A percentile compares a stretch with the other conserved stretches of the same genome.
phyloP scores from a whole-genome alignment of 2,888 invertebrate species.

The Caenorhabditis zanzibari region DNA sequence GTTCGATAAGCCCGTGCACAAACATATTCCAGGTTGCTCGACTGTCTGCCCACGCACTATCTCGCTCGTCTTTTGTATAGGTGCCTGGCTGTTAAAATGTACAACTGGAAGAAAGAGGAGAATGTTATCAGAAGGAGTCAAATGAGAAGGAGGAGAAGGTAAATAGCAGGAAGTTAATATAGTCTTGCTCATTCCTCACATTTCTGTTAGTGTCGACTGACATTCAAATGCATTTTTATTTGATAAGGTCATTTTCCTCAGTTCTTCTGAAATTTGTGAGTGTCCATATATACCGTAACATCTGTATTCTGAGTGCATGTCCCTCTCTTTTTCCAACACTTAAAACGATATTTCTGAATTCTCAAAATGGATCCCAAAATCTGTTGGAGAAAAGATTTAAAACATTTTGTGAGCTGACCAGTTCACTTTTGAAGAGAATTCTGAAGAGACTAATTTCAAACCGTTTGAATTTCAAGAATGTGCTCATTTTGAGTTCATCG shows the following conservation, averaged over 20 bases:
- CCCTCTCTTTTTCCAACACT: too few species aligned
- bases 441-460: too few species aligned
- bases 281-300: too few species aligned
- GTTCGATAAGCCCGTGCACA: conserved; percentile 33
- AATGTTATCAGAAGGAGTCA: conserved; percentile 36
- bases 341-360: too few species aligned
- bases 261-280: too few species aligned
- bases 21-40: conserved; percentile 30
- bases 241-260: not conserved
- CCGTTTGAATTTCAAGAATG: too few species aligned
- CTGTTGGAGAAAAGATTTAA: too few species aligned
- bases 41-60: conserved; percentile 16
- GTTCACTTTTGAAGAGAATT: too few species aligned
- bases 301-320: too few species aligned
- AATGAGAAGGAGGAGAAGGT: conserved; percentile 27
- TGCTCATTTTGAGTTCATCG: too few species aligned
- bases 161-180: conserved; percentile 25
- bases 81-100: conserved; percentile 37
- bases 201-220: conserved; percentile 3
- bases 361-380: too few species aligned
- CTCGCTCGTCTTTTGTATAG: conserved; percentile 13
- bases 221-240: not conserved
- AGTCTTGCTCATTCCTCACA: conserved; percentile 31
- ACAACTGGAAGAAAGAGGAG: conserved; percentile 36
- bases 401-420: too few species aligned